Evolutionary conservation across 2,888 invertebrate genomes (phyloP).

Genomic region (Drosophila kanekoi): DNA sequence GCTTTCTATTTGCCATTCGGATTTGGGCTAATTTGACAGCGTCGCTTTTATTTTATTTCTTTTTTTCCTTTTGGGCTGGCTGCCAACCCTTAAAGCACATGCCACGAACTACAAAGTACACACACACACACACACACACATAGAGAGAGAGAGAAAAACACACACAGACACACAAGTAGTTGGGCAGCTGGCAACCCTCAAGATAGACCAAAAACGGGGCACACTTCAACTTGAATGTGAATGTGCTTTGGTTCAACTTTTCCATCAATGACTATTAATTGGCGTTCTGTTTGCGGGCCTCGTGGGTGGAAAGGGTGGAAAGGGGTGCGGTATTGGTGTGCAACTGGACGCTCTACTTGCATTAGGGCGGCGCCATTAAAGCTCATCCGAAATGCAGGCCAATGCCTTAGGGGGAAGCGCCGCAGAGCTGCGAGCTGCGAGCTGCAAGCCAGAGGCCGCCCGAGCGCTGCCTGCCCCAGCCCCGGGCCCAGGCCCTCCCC

Average conservation of each 20-base stretch:
- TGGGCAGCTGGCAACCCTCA: conserved; percentile 60
- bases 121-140: conserved; percentile 15
- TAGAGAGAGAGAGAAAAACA: not conserved
- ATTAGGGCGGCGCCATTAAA: conserved; percentile 79
- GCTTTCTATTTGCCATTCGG: conserved; percentile 47
- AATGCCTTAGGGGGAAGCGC: conserved; percentile 27
- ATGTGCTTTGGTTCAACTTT: conserved; percentile 57
- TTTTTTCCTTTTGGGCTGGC: conserved; percentile 21
- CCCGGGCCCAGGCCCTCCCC: not conserved
- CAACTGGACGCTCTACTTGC: conserved; percentile 51
- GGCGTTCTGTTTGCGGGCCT: conserved; percentile 54
- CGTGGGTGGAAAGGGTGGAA: not conserved
- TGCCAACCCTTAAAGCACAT: conserved; percentile 56
- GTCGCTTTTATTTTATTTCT: conserved; percentile 29
- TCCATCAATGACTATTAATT: conserved; percentile 79
- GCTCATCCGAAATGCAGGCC: conserved; percentile 75
- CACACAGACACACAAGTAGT: not conserved
- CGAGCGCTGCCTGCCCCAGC: no score
- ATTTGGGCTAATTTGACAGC: conserved; percentile 70
- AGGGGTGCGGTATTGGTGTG: not conserved
- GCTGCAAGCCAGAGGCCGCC: not conserved
- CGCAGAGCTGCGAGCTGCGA: no score
- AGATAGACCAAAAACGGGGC: conserved; percentile 38
- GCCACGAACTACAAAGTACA: conserved; percentile 7
- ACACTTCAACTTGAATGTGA: conserved; percentile 61